A percentile compares a stretch with the other conserved stretches of the same genome.
Evolutionary conservation across 2,888 invertebrate species (phyloP).

Genomic region (Cryptosula pallasiana): DNA sequence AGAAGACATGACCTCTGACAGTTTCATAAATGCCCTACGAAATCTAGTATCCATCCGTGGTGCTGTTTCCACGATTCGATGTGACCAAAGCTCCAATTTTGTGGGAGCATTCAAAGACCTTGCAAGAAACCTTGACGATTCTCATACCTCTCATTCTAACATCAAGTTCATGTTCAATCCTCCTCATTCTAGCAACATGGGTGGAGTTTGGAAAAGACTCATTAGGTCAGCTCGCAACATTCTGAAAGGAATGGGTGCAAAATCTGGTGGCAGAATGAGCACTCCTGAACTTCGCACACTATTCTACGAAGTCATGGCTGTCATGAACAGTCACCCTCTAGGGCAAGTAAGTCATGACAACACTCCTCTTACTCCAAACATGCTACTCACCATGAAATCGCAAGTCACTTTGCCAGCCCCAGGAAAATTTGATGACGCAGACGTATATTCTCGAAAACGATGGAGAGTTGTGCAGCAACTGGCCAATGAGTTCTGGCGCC

Average conservation of each 20-base stretch:
- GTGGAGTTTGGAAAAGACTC: no score
- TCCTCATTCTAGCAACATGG: no score
- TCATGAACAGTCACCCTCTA: conserved; percentile 17
- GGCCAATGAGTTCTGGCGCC: conserved; percentile 9
- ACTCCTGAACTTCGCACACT: not conserved
- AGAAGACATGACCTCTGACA: conserved; percentile 26
- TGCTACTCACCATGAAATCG: no score
- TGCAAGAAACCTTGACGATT: not conserved
- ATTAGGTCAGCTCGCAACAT: conserved; percentile 1
- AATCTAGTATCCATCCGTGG: conserved; percentile 25
- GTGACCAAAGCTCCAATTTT: conserved; percentile 27
- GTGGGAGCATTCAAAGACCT: conserved; percentile 25
- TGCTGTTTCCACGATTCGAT: conserved; percentile 16
- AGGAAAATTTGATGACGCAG: no score
- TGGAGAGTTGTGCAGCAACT: conserved; percentile 12
- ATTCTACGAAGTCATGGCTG: conserved; percentile 14
- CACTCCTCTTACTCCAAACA: no score
- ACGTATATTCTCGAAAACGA: conserved; percentile 4
- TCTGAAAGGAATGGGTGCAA: conserved; percentile 6
- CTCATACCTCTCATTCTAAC: conserved; percentile 7
- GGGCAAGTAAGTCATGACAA: not conserved
- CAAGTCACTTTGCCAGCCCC: no score
- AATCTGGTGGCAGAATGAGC: not conserved
- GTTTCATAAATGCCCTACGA: conserved; percentile 26
- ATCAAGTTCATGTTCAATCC: conserved; percentile 21